These are phyloP conservation scores for Mimumesa dahlbomi DNA, from an alignment of 2,888 invertebrate genomes.

Conservation along the genomic window DNA sequence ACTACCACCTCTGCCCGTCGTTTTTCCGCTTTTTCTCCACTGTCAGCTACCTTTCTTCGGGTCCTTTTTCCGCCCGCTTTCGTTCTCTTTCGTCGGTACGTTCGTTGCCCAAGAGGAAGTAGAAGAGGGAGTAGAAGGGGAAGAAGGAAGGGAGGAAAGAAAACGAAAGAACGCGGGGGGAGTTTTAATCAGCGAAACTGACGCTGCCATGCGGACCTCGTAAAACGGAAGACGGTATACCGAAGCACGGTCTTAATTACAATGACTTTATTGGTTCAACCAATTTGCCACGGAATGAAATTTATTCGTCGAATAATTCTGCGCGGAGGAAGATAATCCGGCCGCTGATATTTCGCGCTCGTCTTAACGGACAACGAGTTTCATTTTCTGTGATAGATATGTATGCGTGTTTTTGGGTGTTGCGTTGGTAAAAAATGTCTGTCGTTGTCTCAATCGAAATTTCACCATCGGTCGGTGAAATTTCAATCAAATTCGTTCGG, in stretches of 20 bases:
- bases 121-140: neutral
- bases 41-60: neutral
- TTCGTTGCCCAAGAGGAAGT: conserved; percentile 9
- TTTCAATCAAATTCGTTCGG: too few species aligned
- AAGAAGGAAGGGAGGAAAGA: neutral
- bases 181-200: conserved; percentile 72
- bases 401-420: too few species aligned
- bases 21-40: neutral
- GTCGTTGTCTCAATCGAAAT: too few species aligned
- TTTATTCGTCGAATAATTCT: conserved; percentile 19
- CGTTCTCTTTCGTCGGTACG: conserved; percentile 1
- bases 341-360: too few species aligned
- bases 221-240: conserved; percentile 40
- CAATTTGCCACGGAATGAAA: conserved; percentile 21
- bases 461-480: too few species aligned
- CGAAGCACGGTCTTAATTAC: conserved; percentile 20
- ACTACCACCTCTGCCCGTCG: neutral
- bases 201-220: conserved; percentile 47
- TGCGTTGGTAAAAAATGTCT: too few species aligned
- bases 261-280: conserved; percentile 22
- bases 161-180: conserved; percentile 23
- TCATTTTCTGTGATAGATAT: too few species aligned
- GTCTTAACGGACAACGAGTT: too few species aligned
- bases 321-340: neutral
- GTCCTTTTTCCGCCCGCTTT: conserved; percentile 6